Conservation (phyloP, 2,888 invertebrate species). For the Tachina fera region DNA sequence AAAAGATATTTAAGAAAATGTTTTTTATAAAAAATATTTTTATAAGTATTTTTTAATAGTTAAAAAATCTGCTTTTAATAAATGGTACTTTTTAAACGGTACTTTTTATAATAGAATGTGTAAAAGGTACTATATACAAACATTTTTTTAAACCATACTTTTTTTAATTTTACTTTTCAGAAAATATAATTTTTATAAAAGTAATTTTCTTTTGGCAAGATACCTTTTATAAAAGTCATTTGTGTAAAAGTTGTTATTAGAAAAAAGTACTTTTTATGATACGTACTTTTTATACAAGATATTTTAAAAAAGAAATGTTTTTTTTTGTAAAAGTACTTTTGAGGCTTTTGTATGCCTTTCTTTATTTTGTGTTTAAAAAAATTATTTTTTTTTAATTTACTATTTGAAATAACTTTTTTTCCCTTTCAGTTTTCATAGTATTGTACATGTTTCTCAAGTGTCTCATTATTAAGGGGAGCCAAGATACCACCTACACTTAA, state of each 20-base stretch:
- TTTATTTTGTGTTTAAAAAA: not conserved
- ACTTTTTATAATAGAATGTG: not conserved
- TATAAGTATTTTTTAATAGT: not conserved
- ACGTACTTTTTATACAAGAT: not conserved
- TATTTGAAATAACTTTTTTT: not conserved
- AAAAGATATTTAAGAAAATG: not conserved
- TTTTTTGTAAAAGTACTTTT: too few species aligned
- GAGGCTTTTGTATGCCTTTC: not conserved
- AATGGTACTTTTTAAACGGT: not conserved
- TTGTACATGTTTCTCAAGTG: slow-evolving; percentile 4
- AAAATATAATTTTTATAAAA: not conserved
- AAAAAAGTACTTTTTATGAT: not conserved
- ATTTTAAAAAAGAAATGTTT: too few species aligned
- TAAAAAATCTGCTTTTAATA: too few species aligned
- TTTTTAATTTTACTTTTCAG: not conserved
- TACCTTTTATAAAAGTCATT: not conserved
- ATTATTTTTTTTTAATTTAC: not conserved
- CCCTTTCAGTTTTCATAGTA: slow-evolving; percentile 20
- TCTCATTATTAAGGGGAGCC: not conserved
- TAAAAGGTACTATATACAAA: not conserved
- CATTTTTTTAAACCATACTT: too few species aligned
- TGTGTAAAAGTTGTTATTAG: not conserved
- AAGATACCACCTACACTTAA: slow-evolving; percentile 19
- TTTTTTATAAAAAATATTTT: not conserved
- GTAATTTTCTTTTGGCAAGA: not conserved